These are phyloP conservation scores for Engraulis encrasicolus DNA, from an alignment of 2,113 vertebrate species.

Conservation along the genomic window DNA sequence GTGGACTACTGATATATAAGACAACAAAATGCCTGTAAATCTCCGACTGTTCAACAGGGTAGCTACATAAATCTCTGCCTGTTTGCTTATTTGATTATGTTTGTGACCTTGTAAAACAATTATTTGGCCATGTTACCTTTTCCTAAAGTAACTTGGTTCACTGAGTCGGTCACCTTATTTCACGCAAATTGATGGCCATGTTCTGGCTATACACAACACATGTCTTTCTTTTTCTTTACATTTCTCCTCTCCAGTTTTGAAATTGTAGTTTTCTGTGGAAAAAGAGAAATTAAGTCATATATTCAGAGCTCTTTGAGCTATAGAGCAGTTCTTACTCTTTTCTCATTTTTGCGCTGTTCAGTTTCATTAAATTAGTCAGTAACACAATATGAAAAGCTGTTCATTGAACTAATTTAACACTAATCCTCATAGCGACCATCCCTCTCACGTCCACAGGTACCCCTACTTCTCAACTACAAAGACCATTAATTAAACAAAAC, in stretches of 20 bases:
- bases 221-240: background rate
- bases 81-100: conserved; percentile 68
- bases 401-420: background rate
- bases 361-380: background rate
- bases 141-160: conserved; percentile 72
- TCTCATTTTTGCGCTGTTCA: background rate
- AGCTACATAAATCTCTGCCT: conserved; percentile 62
- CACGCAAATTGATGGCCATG: conserved; percentile 55
- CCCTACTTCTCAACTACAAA: background rate
- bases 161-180: conserved; percentile 71
- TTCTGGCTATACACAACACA: background rate
- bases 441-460: background rate
- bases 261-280: background rate
- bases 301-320: background rate
- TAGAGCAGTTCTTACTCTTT: background rate
- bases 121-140: conserved; percentile 65
- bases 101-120: conserved; percentile 74
- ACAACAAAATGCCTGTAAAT: conserved; percentile 5
- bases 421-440: background rate
- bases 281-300: background rate
- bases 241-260: too few relatives aligned
- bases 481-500: background rate
- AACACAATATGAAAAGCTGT: background rate
- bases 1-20: background rate
- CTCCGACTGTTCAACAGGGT: background rate